These are phyloP conservation scores for Bagarius yarrelli DNA, from an alignment of 2,113 vertebrate species.

Conservation along the genomic window DNA sequence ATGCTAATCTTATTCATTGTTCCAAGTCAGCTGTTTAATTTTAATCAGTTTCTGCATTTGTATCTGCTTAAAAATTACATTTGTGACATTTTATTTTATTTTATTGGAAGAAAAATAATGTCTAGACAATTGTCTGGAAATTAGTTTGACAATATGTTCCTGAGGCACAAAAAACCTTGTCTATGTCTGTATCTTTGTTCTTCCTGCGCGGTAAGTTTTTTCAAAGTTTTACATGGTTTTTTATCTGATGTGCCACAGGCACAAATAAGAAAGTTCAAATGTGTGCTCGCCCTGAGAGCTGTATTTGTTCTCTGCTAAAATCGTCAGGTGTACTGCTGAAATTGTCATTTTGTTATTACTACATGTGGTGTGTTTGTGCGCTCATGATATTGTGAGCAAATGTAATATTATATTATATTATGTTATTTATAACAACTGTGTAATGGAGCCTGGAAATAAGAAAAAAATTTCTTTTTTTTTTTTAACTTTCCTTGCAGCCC, in stretches of 20 bases:
- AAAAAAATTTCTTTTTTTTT: no score
- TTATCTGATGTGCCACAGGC: neutral
- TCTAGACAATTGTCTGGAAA: no score
- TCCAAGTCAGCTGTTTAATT: no score
- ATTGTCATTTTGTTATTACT: neutral
- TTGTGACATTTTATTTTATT: no score
- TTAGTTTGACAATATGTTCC: no score
- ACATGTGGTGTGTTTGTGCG: neutral
- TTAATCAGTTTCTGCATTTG: no score
- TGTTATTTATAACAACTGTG: neutral
- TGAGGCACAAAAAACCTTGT: neutral
- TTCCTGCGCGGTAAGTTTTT: neutral
- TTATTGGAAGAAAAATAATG: no score
- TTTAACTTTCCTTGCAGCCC: no score
- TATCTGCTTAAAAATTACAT: no score
- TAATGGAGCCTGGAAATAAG: slow-evolving; percentile 7
- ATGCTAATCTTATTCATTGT: no score
- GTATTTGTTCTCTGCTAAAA: neutral
- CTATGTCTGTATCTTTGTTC: neutral
- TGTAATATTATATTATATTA: neutral
- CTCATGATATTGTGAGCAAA: neutral
- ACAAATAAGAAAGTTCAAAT: slow-evolving; percentile 5
- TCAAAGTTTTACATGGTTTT: neutral
- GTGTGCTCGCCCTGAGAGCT: neutral
- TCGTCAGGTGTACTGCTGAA: slow-evolving; percentile 1